phyloP scores from a whole-genome alignment of 2,113 vertebrate genomes.

The Panurus biarmicus region DNA sequence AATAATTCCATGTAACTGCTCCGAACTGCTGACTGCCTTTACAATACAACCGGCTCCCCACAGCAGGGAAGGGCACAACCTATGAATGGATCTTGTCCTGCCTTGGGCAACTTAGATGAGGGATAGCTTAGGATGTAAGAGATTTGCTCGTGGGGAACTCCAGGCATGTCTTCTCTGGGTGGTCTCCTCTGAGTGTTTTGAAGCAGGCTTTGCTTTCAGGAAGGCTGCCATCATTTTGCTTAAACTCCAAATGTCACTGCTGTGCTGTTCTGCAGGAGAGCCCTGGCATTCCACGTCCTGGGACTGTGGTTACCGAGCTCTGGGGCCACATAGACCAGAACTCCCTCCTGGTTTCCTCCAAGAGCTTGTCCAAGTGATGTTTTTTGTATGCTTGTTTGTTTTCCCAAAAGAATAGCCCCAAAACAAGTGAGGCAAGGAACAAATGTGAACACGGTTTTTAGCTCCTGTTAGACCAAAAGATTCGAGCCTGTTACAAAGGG shows the following conservation, averaged over 20 bases:
- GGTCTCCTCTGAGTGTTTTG: not conserved
- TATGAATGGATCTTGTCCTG: constrained; percentile 3
- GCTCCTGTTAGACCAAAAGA: not conserved
- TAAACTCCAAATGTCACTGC: not conserved
- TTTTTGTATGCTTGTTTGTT: not conserved
- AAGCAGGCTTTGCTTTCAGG: constrained; percentile 2
- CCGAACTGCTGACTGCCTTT: constrained; percentile 24
- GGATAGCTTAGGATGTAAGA: not conserved
- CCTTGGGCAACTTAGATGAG: constrained; percentile 26
- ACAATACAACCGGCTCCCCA: not conserved
- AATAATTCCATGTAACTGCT: constrained; percentile 26
- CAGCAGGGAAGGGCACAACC: constrained; percentile 17
- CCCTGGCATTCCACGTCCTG: not conserved
- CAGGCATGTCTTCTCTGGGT: not conserved
- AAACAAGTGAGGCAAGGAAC: not conserved
- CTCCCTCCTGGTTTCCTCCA: not conserved
- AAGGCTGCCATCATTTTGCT: not conserved
- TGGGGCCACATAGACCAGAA: not conserved
- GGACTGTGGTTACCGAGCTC: not conserved
- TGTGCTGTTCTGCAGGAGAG: not conserved
- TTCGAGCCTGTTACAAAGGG: not conserved
- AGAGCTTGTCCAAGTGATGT: not conserved
- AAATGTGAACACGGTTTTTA: not conserved
- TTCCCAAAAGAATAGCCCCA: not conserved
- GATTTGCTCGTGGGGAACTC: not conserved